Percentiles rank a stretch among this genome's conserved stretches.
Evolutionary conservation across 2,888 invertebrate species (phyloP).

Genomic region (Xestia ashworthii): DNA sequence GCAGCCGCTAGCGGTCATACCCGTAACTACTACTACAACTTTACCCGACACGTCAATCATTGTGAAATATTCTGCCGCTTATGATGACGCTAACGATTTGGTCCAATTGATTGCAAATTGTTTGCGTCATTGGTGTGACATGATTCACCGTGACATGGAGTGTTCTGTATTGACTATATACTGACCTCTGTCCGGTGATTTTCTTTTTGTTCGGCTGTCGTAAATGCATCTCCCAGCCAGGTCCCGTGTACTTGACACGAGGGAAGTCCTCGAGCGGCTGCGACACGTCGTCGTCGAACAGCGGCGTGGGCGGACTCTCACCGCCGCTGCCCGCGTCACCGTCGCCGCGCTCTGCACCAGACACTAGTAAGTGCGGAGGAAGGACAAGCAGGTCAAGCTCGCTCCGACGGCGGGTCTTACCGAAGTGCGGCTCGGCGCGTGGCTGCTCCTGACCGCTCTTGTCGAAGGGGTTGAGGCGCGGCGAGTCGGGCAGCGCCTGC

Average conservation of each 20-base stretch:
- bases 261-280: slow-evolving; percentile 98
- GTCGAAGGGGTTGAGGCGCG: slow-evolving; percentile 95
- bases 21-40: not conserved
- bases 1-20: not conserved
- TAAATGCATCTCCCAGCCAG: slow-evolving; percentile 99
- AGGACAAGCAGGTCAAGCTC: not conserved
- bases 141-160: not conserved
- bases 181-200: slow-evolving; percentile 95
- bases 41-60: not conserved
- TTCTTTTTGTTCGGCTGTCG: slow-evolving; percentile 99
- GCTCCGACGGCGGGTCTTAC: slow-evolving; percentile 42
- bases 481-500: slow-evolving; percentile 87
- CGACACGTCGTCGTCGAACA: slow-evolving; percentile 98
- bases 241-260: slow-evolving; percentile 93
- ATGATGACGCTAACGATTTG: not conserved
- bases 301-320: slow-evolving; percentile 97
- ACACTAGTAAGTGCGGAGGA: not conserved
- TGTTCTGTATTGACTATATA: slow-evolving; percentile 11
- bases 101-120: slow-evolving; percentile 14
- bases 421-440: slow-evolving; percentile 72
- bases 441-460: slow-evolving; percentile 87
- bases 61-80: not conserved
- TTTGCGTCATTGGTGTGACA: not conserved
- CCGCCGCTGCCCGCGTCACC: slow-evolving; percentile 76
- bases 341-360: slow-evolving; percentile 63